Conservation (phyloP, 1,140 invertebrate species). For the Colletes latitarsis region DNA sequence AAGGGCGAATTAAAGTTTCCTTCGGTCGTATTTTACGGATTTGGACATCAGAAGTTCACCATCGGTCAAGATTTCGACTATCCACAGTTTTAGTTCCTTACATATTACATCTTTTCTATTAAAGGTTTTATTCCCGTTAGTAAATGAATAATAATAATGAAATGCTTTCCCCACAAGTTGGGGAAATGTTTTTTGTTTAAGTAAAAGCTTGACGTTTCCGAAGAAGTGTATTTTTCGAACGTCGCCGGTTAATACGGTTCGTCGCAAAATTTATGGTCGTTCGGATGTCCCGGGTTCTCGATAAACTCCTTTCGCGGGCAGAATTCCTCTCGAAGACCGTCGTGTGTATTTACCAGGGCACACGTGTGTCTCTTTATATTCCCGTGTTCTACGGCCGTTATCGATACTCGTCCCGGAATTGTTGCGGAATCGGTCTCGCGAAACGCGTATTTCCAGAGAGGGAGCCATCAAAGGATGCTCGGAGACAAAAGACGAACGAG, state of each 20-base stretch:
- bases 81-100: too few relatives aligned
- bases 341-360: neutral
- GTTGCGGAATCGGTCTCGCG: constrained; percentile 24
- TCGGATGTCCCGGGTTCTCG: neutral
- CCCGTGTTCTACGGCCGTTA: neutral
- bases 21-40: too few relatives aligned
- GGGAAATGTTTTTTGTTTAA: too few relatives aligned
- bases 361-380: neutral
- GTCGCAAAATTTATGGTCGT: neutral
- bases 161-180: too few relatives aligned
- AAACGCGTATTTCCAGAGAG: constrained; percentile 4
- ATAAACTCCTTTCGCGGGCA: neutral
- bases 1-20: too few relatives aligned
- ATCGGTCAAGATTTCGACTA: too few relatives aligned
- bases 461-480: constrained; percentile 10
- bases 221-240: too few relatives aligned
- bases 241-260: neutral
- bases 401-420: constrained; percentile 35
- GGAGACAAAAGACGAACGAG: neutral
- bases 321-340: neutral
- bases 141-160: too few relatives aligned
- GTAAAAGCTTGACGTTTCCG: too few relatives aligned
- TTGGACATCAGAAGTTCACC: too few relatives aligned
- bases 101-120: too few relatives aligned
- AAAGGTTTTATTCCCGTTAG: too few relatives aligned